These are phyloP conservation scores for Bos javanicus DNA, from an alignment of 2,113 vertebrate species.

Conservation along the genomic window DNA sequence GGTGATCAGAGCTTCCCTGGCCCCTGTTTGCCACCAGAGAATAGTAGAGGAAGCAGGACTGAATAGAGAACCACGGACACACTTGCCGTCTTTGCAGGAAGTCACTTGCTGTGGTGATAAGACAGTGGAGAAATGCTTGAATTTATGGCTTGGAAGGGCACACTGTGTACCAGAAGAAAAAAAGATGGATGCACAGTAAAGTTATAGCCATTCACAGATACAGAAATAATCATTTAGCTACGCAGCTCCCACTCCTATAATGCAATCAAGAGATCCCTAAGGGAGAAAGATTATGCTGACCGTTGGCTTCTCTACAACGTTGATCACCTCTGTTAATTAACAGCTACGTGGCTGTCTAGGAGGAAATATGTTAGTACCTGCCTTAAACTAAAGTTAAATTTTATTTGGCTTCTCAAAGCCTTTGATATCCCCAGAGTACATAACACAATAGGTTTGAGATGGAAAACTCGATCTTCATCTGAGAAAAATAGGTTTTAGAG, in stretches of 20 bases:
- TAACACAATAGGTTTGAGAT: background rate
- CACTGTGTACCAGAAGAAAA: background rate
- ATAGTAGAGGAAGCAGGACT: background rate
- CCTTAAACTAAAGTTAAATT: background rate
- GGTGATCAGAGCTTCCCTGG: background rate
- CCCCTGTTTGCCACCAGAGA: background rate
- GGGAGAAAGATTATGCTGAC: background rate
- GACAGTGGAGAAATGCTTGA: background rate
- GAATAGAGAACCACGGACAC: background rate
- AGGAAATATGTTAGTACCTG: background rate
- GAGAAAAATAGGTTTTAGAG: background rate
- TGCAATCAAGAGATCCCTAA: background rate
- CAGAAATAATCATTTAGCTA: background rate
- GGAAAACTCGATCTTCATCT: background rate
- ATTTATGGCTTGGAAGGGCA: background rate
- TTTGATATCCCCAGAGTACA: background rate
- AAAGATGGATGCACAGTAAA: background rate
- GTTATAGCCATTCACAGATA: background rate
- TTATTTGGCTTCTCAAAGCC: background rate
- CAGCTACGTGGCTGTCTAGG: background rate
- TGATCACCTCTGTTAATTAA: background rate
- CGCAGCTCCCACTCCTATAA: fast-evolving
- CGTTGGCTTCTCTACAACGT: background rate
- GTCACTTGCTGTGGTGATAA: background rate
- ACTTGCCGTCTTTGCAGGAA: background rate